Evolutionary conservation across 2,113 vertebrate genomes (phyloP).

Genomic region (Ictidomys tridecemlineatus): DNA sequence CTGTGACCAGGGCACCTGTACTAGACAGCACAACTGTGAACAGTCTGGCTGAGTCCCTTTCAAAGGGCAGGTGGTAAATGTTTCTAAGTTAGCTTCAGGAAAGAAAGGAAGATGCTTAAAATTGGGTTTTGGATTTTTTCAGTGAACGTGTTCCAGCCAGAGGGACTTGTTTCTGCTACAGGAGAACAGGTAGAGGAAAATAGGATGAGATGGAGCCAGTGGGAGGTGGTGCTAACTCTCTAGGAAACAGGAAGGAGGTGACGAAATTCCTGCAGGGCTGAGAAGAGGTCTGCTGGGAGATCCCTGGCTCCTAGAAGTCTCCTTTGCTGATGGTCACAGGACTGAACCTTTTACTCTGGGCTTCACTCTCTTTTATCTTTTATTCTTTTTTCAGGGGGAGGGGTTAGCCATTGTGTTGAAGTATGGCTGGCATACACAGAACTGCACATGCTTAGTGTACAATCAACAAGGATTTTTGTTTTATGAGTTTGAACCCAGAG

Average conservation of each 20-base stretch:
- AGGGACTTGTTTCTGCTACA: not conserved
- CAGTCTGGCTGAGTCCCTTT: not conserved
- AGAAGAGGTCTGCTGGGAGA: not conserved
- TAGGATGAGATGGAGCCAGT: not conserved
- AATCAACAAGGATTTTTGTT: not conserved
- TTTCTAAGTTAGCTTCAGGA: not conserved
- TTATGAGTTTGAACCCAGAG: not conserved
- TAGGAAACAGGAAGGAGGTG: not conserved
- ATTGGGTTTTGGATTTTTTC: not conserved
- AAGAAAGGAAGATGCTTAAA: not conserved
- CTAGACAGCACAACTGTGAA: not conserved
- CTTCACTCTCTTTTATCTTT: not conserved
- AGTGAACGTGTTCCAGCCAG: not conserved
- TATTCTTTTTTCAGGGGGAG: not conserved
- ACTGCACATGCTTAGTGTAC: not conserved
- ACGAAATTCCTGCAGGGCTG: not conserved
- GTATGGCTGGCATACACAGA: not conserved
- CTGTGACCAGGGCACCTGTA: accelerated
- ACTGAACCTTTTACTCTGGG: not conserved
- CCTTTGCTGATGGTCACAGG: not conserved
- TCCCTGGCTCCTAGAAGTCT: not conserved
- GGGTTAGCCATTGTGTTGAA: not conserved
- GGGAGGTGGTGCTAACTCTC: not conserved
- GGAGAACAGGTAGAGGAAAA: not conserved
- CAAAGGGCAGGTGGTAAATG: not conserved